A percentile compares a stretch with the other conserved stretches of the same genome.
Evolutionary conservation across 1,140 invertebrate species (phyloP).

Genomic region (Drosophila obscura): DNA sequence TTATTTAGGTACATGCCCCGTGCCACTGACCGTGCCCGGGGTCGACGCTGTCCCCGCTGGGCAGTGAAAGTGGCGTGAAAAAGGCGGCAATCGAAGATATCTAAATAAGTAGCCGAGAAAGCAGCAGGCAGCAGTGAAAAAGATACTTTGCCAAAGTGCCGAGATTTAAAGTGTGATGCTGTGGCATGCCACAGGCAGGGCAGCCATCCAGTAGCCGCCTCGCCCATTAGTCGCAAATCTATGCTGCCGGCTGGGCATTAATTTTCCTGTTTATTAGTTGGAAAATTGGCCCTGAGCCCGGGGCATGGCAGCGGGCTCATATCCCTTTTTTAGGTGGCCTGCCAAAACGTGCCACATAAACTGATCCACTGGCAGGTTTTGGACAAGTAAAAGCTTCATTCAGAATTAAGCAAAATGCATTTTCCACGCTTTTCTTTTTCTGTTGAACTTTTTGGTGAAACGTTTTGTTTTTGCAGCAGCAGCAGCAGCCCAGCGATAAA

Average conservation of each 20-base stretch:
- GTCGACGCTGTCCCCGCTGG: too few species aligned
- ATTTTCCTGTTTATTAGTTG: conserved; percentile 72
- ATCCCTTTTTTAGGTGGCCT: conserved; percentile 43
- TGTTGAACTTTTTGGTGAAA: conserved; percentile 37
- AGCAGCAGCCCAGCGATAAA: conserved; percentile 29
- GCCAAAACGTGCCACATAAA: conserved; percentile 51
- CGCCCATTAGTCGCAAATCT: conserved; percentile 40
- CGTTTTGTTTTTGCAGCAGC: conserved; percentile 19
- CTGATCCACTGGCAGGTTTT: conserved; percentile 13
- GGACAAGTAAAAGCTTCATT: conserved; percentile 53
- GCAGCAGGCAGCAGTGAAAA: conserved; percentile 21
- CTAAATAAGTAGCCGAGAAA: conserved; percentile 64
- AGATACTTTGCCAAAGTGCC: conserved; percentile 42
- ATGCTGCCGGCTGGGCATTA: conserved; percentile 39
- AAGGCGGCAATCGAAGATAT: conserved; percentile 39
- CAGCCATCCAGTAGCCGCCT: conserved; percentile 53
- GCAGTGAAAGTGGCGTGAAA: conserved; percentile 70
- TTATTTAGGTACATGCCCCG: conserved; percentile 39
- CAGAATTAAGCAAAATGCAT: conserved; percentile 61
- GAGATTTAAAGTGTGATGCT: conserved; percentile 37
- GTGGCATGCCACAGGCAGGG: conserved; percentile 10
- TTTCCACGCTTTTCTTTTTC: conserved; percentile 36
- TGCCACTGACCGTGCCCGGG: conserved; percentile 23
- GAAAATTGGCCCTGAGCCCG: conserved; percentile 37
- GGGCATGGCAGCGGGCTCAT: conserved; percentile 16